These are phyloP conservation scores for Drosophila oshimai DNA, from an alignment of 1,140 invertebrate genomes.

Conservation along the genomic window DNA sequence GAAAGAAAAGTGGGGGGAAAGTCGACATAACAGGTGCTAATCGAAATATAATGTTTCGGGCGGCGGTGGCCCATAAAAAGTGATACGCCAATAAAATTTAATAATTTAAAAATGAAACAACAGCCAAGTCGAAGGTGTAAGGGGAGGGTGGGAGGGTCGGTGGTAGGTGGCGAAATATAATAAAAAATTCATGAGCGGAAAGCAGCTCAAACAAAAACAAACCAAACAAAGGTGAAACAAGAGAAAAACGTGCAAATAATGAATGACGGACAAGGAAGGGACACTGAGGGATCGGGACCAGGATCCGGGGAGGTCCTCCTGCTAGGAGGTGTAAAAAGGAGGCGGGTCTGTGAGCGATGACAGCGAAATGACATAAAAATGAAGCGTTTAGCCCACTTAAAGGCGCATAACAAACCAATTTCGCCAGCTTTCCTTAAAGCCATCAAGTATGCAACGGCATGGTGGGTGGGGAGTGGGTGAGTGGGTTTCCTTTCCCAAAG, in stretches of 20 bases:
- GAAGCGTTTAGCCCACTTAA: conserved; percentile 79
- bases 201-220: conserved; percentile 57
- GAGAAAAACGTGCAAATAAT: conserved; percentile 65
- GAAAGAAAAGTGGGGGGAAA: conserved; percentile 2
- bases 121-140: conserved; percentile 25
- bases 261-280: conserved; percentile 62
- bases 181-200: conserved; percentile 77
- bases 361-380: conserved; percentile 77
- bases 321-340: background rate
- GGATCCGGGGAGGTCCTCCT: background rate
- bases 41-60: conserved; percentile 79
- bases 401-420: conserved; percentile 77
- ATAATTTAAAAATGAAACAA: conserved; percentile 79
- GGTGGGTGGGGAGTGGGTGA: background rate
- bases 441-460: conserved; percentile 57
- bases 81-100: conserved; percentile 80
- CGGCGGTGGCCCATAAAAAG: conserved; percentile 76
- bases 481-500: background rate
- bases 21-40: conserved; percentile 75
- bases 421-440: conserved; percentile 50
- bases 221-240: conserved; percentile 22
- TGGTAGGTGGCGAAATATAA: conserved; percentile 62
- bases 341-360: conserved; percentile 29
- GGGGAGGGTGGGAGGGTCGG: background rate
- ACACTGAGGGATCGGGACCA: conserved; percentile 8